Evolutionary conservation across 2,797 vertebrate species (phyloP), one percentile per base, ranked within the genome.

Genomic region (Melopsittacus undulatus): DNA sequence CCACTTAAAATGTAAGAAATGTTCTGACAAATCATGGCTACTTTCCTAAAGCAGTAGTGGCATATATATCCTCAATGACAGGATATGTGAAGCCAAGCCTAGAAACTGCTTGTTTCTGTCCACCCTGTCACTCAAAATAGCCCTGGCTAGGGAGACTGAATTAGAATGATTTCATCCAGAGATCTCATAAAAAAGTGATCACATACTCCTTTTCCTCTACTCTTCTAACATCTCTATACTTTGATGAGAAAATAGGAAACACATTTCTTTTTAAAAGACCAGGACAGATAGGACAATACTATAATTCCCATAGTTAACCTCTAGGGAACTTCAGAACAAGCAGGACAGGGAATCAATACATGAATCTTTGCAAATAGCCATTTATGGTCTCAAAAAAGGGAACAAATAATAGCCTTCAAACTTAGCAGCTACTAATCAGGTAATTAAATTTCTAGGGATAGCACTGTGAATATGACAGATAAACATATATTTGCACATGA

Each of bases 161-260:
- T 51, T 61, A 70, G 73, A 73, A 59, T 54, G 1, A 75, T 90
- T 88, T 94, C 34, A 79, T 54, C 43, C 70, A 83, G 45, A 63
- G 32, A 54, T 38, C 72, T 76, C 57, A 64, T 72, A 27, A 80
- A 83, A 80, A 85, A 61, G 38, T 56, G 63, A 74, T 51, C 48
- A 32, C 23, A 57, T 24, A 54, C 16, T 67, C 30, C 32, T 86
- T 61, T 83, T 73, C n/a, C 15, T 86, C 70, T 36, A 56, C 24
- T 80, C 32, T 45, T 80, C 45, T 81, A 81, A 68, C 54, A 75
- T 26, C 30, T 66, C 51, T 40, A 19, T 52, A 66, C n/a, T 89
- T 89, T 22, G 32, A 76, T 34, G 34, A 83, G 75, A 87, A 93
- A 96, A 91, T 82, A 96, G 89, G 92, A 95, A 93, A 78, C 45